Evolutionary conservation across 2,797 vertebrate genomes (phyloP).

Genomic region (Gymnopithys bicolor): DNA sequence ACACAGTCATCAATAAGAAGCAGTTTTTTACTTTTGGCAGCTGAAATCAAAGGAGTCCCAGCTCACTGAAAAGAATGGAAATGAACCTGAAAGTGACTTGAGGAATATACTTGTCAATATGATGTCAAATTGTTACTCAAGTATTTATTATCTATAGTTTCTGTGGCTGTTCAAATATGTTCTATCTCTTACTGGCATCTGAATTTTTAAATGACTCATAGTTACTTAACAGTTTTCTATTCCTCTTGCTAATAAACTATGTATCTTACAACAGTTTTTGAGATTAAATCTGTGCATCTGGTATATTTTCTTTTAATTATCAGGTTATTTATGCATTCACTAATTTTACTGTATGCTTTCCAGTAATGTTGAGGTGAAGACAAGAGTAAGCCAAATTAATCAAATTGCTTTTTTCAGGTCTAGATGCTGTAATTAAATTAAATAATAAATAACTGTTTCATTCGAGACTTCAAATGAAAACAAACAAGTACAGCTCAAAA

Average conservation of each 20-base stretch:
- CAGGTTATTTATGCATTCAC: background rate
- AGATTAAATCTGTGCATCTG: background rate
- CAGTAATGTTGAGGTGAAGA: background rate
- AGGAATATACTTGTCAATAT: background rate
- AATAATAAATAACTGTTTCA: background rate
- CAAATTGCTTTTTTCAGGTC: background rate
- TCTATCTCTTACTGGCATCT: background rate
- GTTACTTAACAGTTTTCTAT: background rate
- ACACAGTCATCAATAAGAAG: background rate
- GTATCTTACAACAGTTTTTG: background rate
- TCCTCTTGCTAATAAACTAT: background rate
- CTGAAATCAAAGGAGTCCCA: background rate
- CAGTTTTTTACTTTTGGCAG: background rate
- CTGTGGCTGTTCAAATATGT: background rate
- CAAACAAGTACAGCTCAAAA: background rate
- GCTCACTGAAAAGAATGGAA: background rate
- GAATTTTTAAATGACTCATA: background rate
- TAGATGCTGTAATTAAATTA: background rate
- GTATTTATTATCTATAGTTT: background rate
- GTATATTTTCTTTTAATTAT: background rate
- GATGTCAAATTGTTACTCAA: background rate
- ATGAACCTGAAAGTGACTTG: background rate
- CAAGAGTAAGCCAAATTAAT: background rate
- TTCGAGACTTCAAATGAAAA: background rate
- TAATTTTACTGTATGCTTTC: background rate